These are phyloP conservation scores for Remorina albescens DNA, from an alignment of 2,797 vertebrate species.

Conservation along the genomic window DNA sequence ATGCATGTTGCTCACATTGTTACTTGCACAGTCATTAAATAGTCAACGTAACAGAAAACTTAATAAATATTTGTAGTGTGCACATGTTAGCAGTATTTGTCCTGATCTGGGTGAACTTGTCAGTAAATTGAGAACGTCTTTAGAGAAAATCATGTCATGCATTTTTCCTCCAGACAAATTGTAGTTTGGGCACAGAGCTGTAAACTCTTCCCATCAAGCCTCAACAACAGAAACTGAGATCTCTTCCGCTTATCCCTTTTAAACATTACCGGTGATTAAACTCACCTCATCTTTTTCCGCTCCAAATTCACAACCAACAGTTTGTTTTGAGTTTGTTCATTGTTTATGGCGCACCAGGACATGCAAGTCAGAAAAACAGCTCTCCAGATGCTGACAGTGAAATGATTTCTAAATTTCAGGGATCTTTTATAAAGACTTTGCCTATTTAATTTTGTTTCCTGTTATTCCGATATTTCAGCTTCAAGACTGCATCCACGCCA, in stretches of 20 bases:
- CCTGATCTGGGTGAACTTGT: background rate
- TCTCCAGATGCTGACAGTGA: background rate
- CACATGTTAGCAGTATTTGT: background rate
- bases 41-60: no score
- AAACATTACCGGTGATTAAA: no score
- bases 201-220: background rate
- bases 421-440: background rate
- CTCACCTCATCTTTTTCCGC: no score
- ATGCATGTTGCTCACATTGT: no score
- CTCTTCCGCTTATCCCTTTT: no score
- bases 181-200: background rate
- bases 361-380: no score
- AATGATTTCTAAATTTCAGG: background rate
- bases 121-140: background rate
- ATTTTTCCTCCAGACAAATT: background rate
- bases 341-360: no score
- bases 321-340: no score
- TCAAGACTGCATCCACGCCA: conserved; percentile 94
- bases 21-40: no score
- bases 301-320: no score
- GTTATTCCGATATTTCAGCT: conserved; percentile 87
- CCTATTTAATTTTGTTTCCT: conserved; percentile 4
- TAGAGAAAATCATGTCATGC: background rate
- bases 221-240: background rate
- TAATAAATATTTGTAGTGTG: background rate